Evolutionary conservation across 2,113 vertebrate species (phyloP), one percentile per base, ranked within the genome.

Genomic region (Pterocles orientalis): DNA sequence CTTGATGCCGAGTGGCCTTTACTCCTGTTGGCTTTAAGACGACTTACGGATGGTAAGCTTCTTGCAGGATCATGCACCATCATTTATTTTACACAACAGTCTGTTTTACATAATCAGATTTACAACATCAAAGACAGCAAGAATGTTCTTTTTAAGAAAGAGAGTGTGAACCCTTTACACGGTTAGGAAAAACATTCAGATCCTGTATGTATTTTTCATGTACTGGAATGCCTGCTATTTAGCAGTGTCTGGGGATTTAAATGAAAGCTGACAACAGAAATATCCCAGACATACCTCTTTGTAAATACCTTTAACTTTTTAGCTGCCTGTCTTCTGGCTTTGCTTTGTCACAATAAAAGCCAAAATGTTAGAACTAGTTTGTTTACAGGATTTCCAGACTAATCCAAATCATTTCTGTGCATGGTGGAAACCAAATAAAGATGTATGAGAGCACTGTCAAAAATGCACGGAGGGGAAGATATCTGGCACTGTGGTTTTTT

Each of bases 31-130:
- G 88, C 43, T 93, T 94, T 88, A 79, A 76, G 82, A 50, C 0
- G 2, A 92, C 91, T 96, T 94, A 94, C 0, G 65, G 80, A 13
- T 79, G 50, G 83, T 87, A 91, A 96, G 91, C 88, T 84, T 58
- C 86, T 94, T 94, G 91, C 57, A 79, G 83, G 69, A 95, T 96
- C 95, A 18, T 82, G 80, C 81, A 91, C 88, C 91, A 79, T 88
- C 90, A 71, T 95, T 95, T 96, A 93, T 96, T 97, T 96, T 94
- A 81, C 80, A 93, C 91, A 91, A 92, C 78, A 58, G 73, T 69
- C 65, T 94, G 88, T 89, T 96, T 94, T 96, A 87, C 62, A 65
- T 97, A 94, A 96, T 87, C 89, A 89, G 95, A 95, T 95, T 94
- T 95, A 73, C 77, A 87, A 84, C 88, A 96, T 97, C 88, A 95